These are phyloP conservation scores for Oligia fasciuncula DNA, from an alignment of 2,888 invertebrate genomes.

Conservation along the genomic window DNA sequence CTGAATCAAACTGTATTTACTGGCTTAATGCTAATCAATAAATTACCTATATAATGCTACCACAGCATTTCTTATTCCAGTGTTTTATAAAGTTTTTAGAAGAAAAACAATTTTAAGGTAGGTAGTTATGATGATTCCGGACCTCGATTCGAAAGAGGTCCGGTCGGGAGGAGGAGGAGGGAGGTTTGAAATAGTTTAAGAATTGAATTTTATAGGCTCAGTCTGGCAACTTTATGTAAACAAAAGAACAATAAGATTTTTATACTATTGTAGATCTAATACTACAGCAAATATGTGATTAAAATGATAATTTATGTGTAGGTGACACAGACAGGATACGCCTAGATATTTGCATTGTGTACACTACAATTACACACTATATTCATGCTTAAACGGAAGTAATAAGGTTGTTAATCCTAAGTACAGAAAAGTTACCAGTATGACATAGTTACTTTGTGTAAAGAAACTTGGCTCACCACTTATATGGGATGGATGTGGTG, in stretches of 20 bases:
- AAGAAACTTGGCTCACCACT: slow-evolving; percentile 46
- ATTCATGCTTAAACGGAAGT: slow-evolving; percentile 35
- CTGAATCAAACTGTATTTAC: slow-evolving; percentile 1
- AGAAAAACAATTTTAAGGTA: too few relatives aligned
- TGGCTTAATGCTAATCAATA: not conserved
- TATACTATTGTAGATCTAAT: slow-evolving; percentile 24
- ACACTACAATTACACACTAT: slow-evolving; percentile 32
- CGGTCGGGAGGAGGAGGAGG: too few relatives aligned
- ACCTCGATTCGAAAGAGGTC: not conserved
- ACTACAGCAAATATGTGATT: slow-evolving; percentile 72
- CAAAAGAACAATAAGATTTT: slow-evolving; percentile 41
- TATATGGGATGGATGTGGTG: slow-evolving; percentile 41
- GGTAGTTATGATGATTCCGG: not conserved
- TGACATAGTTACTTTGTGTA: slow-evolving; percentile 55
- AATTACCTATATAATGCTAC: not conserved
- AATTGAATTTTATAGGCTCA: not conserved
- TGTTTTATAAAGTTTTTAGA: not conserved
- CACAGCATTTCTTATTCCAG: accelerated
- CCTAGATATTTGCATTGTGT: slow-evolving; percentile 70
- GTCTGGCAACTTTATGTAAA: not conserved
- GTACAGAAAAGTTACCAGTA: not conserved
- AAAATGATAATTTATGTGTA: slow-evolving; percentile 82
- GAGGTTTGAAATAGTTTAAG: too few relatives aligned
- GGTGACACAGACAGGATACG: slow-evolving; percentile 70
- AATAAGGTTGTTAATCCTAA: slow-evolving; percentile 53